Evolutionary conservation across 1,140 invertebrate genomes (phyloP), one percentile per base, ranked within the genome.

Genomic region (Heliconius congener): DNA sequence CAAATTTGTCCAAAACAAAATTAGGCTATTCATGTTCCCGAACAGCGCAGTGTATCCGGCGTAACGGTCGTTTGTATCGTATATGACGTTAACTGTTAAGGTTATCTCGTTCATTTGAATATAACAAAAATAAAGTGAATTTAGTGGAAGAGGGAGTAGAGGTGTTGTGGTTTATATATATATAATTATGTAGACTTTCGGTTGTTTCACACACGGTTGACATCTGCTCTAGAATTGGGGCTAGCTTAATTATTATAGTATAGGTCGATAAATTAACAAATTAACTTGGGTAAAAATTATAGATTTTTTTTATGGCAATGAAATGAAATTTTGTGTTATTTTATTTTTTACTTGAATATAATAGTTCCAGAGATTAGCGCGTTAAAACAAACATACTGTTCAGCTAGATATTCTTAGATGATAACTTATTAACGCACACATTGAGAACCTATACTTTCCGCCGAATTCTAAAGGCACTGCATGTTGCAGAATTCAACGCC

Each of bases 81-180:
- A 30, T 30, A 23, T 30, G 30, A 66, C 60, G 60, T 66, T 66
- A 66, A 66, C 60, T 66, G 60, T 66, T 66, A 66, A 66, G 60
- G 60, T 66, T 66, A 66, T 66, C 60, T 30, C 23, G 27, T 30
- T 13, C 60, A 66, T 30, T 66, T 66, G 13, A 66, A 60, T 60
- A 60, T 23, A n/a, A 60, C 57, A 23, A 60, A 60, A n/a, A 66
- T 30, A 66, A 30, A 66, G 4, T 30, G 5, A 8, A 66, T 66
- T 30, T 27, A 66, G 60, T 30, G 13, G 16, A 23, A 23, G 1
- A 27, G 60, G 60, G 57, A 23, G 42, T 3, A 46, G 13, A 46
- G 42, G 11, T 46, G 42, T 46, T 27, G 13, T 11, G 23, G 23
- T 23, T 23, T 23, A 27, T 57, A 8, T 19, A n/a, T 4, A 46